Evolutionary conservation across 2,113 vertebrate species (phyloP).

Genomic region (Enhydra lutris): DNA sequence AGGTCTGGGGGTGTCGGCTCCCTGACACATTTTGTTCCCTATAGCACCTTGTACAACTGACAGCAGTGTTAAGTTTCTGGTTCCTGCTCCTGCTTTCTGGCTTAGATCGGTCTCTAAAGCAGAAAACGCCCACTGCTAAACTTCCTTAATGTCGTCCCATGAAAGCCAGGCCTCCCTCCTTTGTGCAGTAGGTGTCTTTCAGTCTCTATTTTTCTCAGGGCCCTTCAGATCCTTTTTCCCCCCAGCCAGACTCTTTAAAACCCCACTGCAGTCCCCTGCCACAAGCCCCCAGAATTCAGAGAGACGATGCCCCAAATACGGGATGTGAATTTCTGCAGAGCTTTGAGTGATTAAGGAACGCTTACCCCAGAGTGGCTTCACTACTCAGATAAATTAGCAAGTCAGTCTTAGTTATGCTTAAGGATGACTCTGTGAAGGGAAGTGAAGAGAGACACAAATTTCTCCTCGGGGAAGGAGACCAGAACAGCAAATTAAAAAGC

Average conservation of each 20-base stretch:
- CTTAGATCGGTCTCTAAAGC: neutral
- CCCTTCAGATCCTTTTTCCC: neutral
- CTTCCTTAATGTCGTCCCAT: neutral
- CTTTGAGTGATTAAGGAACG: neutral
- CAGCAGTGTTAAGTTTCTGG: neutral
- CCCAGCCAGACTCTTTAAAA: neutral
- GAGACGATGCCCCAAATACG: neutral
- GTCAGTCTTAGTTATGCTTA: neutral
- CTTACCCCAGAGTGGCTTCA: neutral
- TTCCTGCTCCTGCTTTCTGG: neutral
- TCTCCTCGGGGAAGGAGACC: neutral
- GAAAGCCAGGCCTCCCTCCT: neutral
- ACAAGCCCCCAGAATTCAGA: neutral
- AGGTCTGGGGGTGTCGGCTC: neutral
- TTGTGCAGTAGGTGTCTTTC: neutral
- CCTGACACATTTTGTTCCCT: neutral
- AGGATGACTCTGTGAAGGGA: conserved; percentile 47
- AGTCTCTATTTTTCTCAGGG: neutral
- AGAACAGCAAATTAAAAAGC: conserved; percentile 49
- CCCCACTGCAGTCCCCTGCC: neutral
- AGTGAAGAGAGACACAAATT: conserved; percentile 33
- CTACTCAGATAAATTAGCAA: conserved; percentile 37
- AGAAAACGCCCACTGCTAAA: neutral
- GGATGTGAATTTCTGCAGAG: neutral
- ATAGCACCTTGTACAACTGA: neutral